Base-by-base conservation (phyloP, 1,140 invertebrate genomes). In the Heliconius congener region DNA sequence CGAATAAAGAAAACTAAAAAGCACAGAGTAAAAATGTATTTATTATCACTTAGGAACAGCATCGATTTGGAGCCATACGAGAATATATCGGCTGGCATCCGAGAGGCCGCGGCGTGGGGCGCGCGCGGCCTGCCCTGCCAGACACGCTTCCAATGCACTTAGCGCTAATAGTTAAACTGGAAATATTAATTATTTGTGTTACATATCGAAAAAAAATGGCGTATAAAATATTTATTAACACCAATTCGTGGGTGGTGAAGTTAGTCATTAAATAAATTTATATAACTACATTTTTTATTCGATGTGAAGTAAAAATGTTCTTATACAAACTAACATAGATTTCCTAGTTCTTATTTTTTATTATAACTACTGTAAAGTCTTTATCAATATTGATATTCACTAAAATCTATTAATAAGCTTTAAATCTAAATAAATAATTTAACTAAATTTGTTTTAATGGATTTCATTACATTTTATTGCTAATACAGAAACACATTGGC, bases 51-150 rank as follows among this genome's bases (percentile, higher is more conserved):
- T 85, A 94, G 93, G 50, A 87, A 90, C 76, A 86, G 80, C 57
- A 83, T 88, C 18, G 90, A 92, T 30, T 80, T 95, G 73, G 84
- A 89, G 60, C 87, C 88, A 11, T 95, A 95, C 78, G 93, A 94
- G 74, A 86, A 90, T 30, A 79, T 95, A 16, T 87, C 93, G 6
- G 85, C 83, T 52, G 90, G 92, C 3, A 90, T 94, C 70, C 90
- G 90, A 73, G 86, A 93, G 77, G 94, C 94, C 0, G 87, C 90
- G 1, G 81, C 86, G 23, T 91, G 90, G 89, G 94, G 94, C n/a
- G 86, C 90, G 55, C 84, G 85, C 6, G 89, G 94, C 5, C 84
- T 88, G 81, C 78, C 87, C 3, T 94, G 93, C 71, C 93, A 93
- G 8, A 83, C 86, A 23, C 87, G 87, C 11, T 94, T 91, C 76